Base-by-base conservation (phyloP, 2,797 vertebrate species). In the Gadopsis bispinosus region DNA sequence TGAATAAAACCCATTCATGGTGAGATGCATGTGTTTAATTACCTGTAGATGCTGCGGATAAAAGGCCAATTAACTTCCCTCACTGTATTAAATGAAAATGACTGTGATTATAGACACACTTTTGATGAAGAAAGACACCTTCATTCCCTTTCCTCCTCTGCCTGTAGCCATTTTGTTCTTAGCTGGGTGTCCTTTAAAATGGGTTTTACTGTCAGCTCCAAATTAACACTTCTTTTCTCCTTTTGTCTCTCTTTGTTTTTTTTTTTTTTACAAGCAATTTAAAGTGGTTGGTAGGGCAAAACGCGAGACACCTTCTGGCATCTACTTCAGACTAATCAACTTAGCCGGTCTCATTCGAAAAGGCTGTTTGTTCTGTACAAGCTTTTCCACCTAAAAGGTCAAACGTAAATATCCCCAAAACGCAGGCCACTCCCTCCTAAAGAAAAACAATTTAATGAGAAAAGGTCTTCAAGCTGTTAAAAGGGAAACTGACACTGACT, bases 291-390 rank as follows among this genome's bases (percentile, higher is more conserved):
- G 5, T 2, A 0, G 33, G 69, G 48, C 31, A n/a, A 64, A 73
- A 66, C 55, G 16, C 2, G 14, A 65, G 66, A 73, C 48, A 33
- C 55, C 5, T 7, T 54, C 45, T 65, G 65, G 58, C 48, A 8
- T 73, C 74, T 26, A 5, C 48, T 70, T 71, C 35, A 74, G 41
- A 69, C 19, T 55, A 65, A 82, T 81, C 71, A 75, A 78, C 70
- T 82, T 80, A 81, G 72, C 14, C 1, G 7, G 22, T 37, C 74
- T 71, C 59, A 53, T 80, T 81, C 80, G 54, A 78, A 56, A 70
- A 69, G 53, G 51, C 53, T 68, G 54, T 81, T 77, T 75, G 31
- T 69, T 75, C 26, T 59, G 58, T 9, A 13, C n/a, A 61, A 43
- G 33, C 26, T 39, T 74, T 26, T 45, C 19, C 45, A 51, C 45